Conservation (phyloP, 2,113 vertebrate species). For the Tyrannus savana region DNA sequence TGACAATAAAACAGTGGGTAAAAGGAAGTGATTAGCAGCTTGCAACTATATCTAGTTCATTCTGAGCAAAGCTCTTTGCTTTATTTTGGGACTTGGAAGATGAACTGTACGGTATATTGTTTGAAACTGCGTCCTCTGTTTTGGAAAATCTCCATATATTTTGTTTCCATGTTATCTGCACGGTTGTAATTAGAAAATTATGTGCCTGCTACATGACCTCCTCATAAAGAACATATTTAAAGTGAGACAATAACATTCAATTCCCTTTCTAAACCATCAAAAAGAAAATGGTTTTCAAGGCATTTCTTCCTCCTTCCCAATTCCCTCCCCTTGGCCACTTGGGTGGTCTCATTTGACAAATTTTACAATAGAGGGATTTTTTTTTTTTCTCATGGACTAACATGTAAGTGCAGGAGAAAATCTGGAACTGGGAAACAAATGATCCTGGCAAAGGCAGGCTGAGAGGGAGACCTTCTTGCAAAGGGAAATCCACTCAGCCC, state of each 20-base stretch:
- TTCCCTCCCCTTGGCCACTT: constrained; percentile 37
- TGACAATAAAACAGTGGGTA: constrained; percentile 45
- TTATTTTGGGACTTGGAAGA: constrained; percentile 33
- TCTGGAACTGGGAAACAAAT: constrained; percentile 20
- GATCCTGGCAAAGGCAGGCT: not conserved
- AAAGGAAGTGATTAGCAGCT: constrained; percentile 33
- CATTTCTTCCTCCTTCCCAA: constrained; percentile 53
- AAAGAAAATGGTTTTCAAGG: constrained; percentile 67
- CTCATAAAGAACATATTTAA: constrained; percentile 54
- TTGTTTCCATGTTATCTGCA: constrained; percentile 49
- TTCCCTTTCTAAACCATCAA: constrained; percentile 71
- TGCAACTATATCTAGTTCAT: not conserved
- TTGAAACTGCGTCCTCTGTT: not conserved
- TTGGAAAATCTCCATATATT: constrained; percentile 59
- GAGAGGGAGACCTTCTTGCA: not conserved
- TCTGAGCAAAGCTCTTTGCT: constrained; percentile 2
- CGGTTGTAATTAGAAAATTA: constrained; percentile 64
- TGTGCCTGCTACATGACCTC: constrained; percentile 64
- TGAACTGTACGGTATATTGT: not conserved
- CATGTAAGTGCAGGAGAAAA: constrained; percentile 42
- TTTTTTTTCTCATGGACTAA: not conserved
- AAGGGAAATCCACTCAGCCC: not conserved
- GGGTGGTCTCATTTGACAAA: constrained; percentile 67
- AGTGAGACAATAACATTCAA: constrained; percentile 64
- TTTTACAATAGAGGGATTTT: constrained; percentile 31